These are phyloP conservation scores for Aythya baeri DNA, from an alignment of 2,113 vertebrate species.

Conservation along the genomic window DNA sequence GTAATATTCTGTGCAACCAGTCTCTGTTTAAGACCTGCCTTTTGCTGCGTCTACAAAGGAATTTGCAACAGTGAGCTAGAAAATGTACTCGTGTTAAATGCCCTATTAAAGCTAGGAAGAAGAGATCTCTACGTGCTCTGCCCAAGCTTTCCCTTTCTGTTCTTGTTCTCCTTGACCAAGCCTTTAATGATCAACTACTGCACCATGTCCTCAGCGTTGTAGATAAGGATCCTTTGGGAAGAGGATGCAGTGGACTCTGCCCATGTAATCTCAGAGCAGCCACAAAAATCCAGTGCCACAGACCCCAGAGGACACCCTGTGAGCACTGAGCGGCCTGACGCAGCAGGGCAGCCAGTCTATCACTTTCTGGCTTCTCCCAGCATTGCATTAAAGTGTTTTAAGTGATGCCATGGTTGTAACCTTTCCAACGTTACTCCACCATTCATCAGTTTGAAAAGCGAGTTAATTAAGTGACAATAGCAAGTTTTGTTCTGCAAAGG, in stretches of 20 bases:
- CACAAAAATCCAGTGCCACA: accelerated
- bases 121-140: background rate
- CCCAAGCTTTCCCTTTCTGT: background rate
- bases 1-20: background rate
- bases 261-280: background rate
- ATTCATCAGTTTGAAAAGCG: constrained; percentile 5
- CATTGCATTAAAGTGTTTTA: background rate
- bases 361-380: background rate
- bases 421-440: constrained; percentile 27
- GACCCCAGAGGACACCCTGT: background rate
- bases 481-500: constrained; percentile 15
- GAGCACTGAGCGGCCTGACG: background rate
- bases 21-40: constrained; percentile 2
- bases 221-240: background rate
- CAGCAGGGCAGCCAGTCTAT: background rate
- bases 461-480: constrained; percentile 48
- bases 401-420: background rate
- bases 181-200: background rate
- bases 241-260: background rate
- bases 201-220: background rate
- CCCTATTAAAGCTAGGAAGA: background rate
- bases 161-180: background rate
- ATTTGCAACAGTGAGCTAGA: background rate
- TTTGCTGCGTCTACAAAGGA: background rate
- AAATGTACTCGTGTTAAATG: background rate